A percentile compares a stretch with the other conserved stretches of the same genome.
phyloP scores from a whole-genome alignment of 2,797 vertebrate species.

The Clarias platycephalus region DNA sequence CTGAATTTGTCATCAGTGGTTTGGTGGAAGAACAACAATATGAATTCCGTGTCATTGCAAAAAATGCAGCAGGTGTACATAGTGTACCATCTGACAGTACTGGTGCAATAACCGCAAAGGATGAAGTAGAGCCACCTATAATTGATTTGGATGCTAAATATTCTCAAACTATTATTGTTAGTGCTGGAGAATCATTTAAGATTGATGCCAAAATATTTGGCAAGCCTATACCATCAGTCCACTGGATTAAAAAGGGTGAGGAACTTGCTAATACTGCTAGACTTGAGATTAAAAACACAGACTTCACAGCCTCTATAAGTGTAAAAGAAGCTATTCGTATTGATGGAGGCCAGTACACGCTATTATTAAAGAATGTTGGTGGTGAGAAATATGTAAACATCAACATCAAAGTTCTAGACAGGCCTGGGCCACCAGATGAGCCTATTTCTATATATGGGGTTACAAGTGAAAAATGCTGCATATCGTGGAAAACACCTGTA shows the following conservation, averaged over 20 bases:
- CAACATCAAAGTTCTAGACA: constrained; percentile 92
- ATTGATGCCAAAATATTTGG: constrained; percentile 90
- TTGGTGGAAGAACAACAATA: constrained; percentile 91
- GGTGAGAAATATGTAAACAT: constrained; percentile 84
- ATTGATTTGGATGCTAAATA: constrained; percentile 90
- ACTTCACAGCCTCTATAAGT: constrained; percentile 79
- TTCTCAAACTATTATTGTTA: constrained; percentile 85
- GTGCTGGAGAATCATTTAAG: constrained; percentile 91
- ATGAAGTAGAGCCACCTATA: constrained; percentile 90
- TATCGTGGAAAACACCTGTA: constrained; percentile 67
- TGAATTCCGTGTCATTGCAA: constrained; percentile 92
- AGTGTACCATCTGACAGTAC: constrained; percentile 92
- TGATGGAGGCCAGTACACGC: constrained; percentile 91
- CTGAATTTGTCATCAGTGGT: constrained; percentile 88
- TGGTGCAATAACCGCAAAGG: constrained; percentile 89
- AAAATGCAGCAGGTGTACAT: constrained; percentile 88
- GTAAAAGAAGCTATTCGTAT: constrained; percentile 90
- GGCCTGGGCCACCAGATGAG: constrained; percentile 91
- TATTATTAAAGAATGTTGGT: constrained; percentile 89
- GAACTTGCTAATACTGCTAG: constrained; percentile 89
- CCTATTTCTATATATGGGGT: constrained; percentile 64
- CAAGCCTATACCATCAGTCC: constrained; percentile 86
- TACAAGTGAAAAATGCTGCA: constrained; percentile 49
- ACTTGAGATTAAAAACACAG: constrained; percentile 85
- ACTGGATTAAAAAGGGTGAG: constrained; percentile 91